These are phyloP conservation scores for Hemithea aestivaria DNA, from an alignment of 2,888 invertebrate species.

Conservation along the genomic window DNA sequence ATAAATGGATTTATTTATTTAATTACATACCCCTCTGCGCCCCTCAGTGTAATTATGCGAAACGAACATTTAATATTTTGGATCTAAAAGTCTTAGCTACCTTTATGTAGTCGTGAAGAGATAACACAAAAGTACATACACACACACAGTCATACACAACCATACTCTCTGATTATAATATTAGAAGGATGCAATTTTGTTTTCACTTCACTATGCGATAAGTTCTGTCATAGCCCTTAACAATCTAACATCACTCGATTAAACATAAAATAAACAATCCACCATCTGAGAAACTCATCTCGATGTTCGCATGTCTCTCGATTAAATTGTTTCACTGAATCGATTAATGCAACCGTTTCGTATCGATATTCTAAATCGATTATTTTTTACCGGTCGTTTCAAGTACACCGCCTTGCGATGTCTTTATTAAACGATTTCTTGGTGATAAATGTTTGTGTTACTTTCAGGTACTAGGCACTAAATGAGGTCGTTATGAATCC, in stretches of 20 bases:
- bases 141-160: too few relatives aligned
- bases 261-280: constrained; percentile 22
- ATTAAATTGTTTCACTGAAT: constrained; percentile 72
- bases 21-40: too few relatives aligned
- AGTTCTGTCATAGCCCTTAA: neutral
- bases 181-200: too few relatives aligned
- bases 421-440: constrained; percentile 51
- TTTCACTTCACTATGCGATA: too few relatives aligned
- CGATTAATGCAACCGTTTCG: constrained; percentile 65
- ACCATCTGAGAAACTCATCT: constrained; percentile 50
- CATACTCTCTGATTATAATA: too few relatives aligned
- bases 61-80: too few relatives aligned
- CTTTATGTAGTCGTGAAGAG: too few relatives aligned
- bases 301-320: constrained; percentile 56
- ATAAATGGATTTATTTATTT: too few relatives aligned
- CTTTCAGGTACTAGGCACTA: constrained; percentile 9
- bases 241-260: constrained; percentile 16
- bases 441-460: constrained; percentile 16
- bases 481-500: constrained; percentile 2
- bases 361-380: constrained; percentile 59
- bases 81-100: too few relatives aligned
- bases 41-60: too few relatives aligned
- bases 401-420: constrained; percentile 52
- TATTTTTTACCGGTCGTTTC: constrained; percentile 58
- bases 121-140: too few relatives aligned